A percentile compares a stretch with the other conserved stretches of the same genome.
These are phyloP conservation scores for Leptinotarsa lineolata DNA, from an alignment of 1,140 invertebrate species.

Conservation along the genomic window DNA sequence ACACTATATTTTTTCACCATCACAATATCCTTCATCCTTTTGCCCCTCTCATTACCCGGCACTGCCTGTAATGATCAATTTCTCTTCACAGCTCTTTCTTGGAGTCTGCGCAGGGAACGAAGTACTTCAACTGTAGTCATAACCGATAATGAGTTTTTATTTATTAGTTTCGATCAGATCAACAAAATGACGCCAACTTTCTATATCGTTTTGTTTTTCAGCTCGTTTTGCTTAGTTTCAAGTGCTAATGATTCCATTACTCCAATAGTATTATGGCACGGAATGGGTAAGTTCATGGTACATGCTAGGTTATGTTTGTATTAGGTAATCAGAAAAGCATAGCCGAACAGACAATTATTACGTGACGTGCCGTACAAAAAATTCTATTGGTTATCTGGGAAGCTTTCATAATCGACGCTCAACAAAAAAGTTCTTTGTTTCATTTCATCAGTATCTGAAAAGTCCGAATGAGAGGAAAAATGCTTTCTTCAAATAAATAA, in stretches of 20 bases:
- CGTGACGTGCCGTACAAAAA: no score
- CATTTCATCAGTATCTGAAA: no score
- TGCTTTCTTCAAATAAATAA: no score
- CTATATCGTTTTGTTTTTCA: slow-evolving; percentile 4
- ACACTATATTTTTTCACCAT: no score
- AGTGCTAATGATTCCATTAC: slow-evolving; percentile 22
- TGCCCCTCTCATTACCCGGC: background rate
- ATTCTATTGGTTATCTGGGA: no score
- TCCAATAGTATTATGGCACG: slow-evolving; percentile 79
- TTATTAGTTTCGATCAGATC: background rate
- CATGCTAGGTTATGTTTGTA: background rate
- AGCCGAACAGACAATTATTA: background rate
- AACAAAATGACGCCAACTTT: slow-evolving; percentile 2
- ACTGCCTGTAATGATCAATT: background rate
- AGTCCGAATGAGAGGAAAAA: no score
- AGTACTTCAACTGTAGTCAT: background rate
- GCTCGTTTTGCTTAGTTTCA: background rate
- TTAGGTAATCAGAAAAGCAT: background rate
- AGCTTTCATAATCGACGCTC: no score
- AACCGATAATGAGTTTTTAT: background rate
- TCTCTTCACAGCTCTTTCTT: background rate
- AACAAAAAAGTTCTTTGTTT: no score
- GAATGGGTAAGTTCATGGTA: slow-evolving; percentile 69
- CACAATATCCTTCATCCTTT: no score
- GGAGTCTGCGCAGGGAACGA: background rate